Base-by-base conservation (phyloP, 2,888 invertebrate species). In the Maniola hyperantus region DNA sequence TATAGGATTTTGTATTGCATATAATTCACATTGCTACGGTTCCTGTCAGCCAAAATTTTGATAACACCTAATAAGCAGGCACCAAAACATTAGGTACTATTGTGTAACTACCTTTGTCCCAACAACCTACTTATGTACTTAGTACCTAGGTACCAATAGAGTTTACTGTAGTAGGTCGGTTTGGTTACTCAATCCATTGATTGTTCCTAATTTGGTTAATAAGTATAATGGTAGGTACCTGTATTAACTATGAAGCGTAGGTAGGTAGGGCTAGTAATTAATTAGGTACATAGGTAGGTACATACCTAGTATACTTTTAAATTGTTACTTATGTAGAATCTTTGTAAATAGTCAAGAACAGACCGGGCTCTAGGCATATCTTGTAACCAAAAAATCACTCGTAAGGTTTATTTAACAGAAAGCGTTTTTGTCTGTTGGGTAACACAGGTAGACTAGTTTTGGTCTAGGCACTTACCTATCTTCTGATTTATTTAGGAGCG, bases 1-100 rank as follows among this genome's bases (percentile, higher is more conserved):
- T 71, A 68, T 71, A 60, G 63, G 65, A 68, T 71, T 66, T 71
- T 65, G 64, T 72, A 67, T 62, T 66, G 61, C 65, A 44, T 58
- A 51, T 54, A 66, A 66, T 66, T 71, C 66, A 71, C 62, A 65
- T 65, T 59, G 50, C 61, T 50, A 36, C 51, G 59, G 58, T 62
- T 50, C 51, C 65, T 67, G 68, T 68, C 66, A 55, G 50, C 48
- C 57, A 44, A 70, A 70, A 66, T 66, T 62, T 53, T 58, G 53
- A 42, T 36, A 46, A 48, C 57, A 67, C 44, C 48, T 33, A 60
- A 48, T 54, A 34, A 55, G 39, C 18, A 36, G 46, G 15, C 15
- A 34, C 6, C 15, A 8, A 11, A 54, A 42, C 4, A 26, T 26
- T 46, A n/a, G n/a, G n/a, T n/a, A 46, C 4, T 15, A 44, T 33